Evolutionary conservation across 2,888 invertebrate species (phyloP).

Genomic region (Elgonia sp.): DNA sequence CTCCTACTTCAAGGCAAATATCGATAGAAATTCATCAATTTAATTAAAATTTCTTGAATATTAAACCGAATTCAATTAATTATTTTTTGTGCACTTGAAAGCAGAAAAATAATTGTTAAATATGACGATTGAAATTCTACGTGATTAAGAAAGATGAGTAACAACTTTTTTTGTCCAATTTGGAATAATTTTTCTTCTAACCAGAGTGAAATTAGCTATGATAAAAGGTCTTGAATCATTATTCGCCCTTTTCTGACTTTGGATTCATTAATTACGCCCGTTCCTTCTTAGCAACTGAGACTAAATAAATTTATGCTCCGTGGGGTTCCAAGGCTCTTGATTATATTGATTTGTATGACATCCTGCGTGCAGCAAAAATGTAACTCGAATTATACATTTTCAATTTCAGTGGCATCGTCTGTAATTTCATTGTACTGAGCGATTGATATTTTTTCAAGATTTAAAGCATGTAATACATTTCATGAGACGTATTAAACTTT

Average conservation of each 20-base stretch:
- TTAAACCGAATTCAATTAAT: no score
- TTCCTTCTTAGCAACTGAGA: conserved; percentile 58
- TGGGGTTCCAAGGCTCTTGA: conserved; percentile 56
- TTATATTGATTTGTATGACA: conserved; percentile 71
- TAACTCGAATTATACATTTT: conserved; percentile 78
- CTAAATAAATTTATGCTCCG: conserved; percentile 71
- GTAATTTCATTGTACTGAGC: not conserved
- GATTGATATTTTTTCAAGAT: not conserved
- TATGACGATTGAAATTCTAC: conserved; percentile 10
- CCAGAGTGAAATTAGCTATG: conserved; percentile 71
- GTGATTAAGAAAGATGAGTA: conserved; percentile 29
- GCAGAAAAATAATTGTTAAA: conserved; percentile 12
- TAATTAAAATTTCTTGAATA: no score
- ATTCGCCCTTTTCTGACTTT: conserved; percentile 67
- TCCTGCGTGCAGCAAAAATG: conserved; percentile 64
- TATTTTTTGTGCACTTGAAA: not conserved
- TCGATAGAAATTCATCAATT: no score
- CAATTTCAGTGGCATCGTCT: conserved; percentile 74
- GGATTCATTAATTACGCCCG: conserved; percentile 79
- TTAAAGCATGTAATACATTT: conserved; percentile 22
- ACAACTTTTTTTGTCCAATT: conserved; percentile 72
- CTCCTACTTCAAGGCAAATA: no score
- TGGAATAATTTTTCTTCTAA: conserved; percentile 75
- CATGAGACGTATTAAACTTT: conserved; percentile 26
- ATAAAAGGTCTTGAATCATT: conserved; percentile 78